Base-by-base conservation (phyloP, 2,113 vertebrate species). In the Pungitius pungitius region DNA sequence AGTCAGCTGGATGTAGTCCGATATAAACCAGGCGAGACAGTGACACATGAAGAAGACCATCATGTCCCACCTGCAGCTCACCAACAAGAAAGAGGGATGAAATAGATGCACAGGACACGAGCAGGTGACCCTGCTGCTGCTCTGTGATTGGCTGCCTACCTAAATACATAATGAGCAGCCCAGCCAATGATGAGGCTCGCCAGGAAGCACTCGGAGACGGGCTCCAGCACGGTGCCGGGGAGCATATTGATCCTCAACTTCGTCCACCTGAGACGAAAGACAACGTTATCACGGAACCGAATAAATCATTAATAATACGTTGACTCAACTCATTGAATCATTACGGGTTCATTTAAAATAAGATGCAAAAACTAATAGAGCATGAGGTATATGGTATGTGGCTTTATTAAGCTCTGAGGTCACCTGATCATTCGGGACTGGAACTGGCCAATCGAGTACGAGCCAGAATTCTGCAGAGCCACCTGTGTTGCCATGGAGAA, bases 1-100 rank as follows among this genome's bases (percentile, higher is more conserved):
- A 54, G 94, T 94, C 45, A 99, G 96, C 90, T 99, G 97, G 86
- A 99, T 94, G 92, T 99, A 99, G 92, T 99, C 98, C 15, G 94
- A 94, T 76, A 99, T 95, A 89, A 99, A 99, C 98, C 98, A 99
- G 0, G 97, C 97, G 80, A 99, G 91, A 88, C 97, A 99, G 85
- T 99, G 97, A 92, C 97, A 99, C 96, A 99, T 96, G 90, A 99
- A 99, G 94, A 99, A 98, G 14, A 98, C 97, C 97, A 99, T 97
- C 91, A 99, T 97, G 89, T 99, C 97, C 97, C 98, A 99, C 91
- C 94, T 95, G 82, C 94, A 69, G 24, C 33, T 35, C 33, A 6
- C 33, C 33, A 35, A 35, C 2, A 5, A 35, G 5, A 35, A 35
- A 35, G 33, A 35, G 5, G 7, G 33, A 7, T 35, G 33, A 35